These are phyloP conservation scores for Haplochromis vanheusdeni DNA, from an alignment of 2,113 vertebrate genomes.

Conservation along the genomic window DNA sequence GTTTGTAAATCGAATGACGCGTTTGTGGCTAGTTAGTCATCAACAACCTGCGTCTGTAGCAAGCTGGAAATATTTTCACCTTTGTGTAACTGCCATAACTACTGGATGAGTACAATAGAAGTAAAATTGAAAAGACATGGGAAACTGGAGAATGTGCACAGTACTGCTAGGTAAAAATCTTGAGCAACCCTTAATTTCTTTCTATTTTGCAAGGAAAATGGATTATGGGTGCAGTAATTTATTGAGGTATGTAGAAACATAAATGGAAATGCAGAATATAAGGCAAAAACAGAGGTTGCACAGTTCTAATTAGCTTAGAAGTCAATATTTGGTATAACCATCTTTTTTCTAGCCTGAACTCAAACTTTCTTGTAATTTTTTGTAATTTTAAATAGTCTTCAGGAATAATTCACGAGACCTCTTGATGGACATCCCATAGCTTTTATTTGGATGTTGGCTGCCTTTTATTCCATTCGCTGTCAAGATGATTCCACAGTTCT, in stretches of 20 bases:
- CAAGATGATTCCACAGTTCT: not conserved
- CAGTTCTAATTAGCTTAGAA: not conserved
- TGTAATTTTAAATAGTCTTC: not conserved
- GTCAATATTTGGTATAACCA: not conserved
- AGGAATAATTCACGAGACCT: not conserved
- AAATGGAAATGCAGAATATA: not conserved
- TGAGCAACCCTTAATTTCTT: not conserved
- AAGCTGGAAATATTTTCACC: not conserved
- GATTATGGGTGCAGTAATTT: not conserved
- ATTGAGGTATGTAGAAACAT: not conserved
- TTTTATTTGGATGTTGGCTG: not conserved
- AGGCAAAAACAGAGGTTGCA: not conserved
- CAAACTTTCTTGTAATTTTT: not conserved
- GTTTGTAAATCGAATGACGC: slow-evolving; percentile 28
- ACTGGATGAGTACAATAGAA: not conserved
- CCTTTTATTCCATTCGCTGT: not conserved
- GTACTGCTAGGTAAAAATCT: not conserved
- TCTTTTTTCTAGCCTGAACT: not conserved
- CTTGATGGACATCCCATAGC: not conserved
- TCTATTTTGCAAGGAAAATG: not conserved
- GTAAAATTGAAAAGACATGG: not conserved
- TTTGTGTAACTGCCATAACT: not conserved
- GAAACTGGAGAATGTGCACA: not conserved
- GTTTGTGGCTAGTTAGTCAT: slow-evolving; percentile 30
- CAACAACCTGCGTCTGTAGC: not conserved